Evolutionary conservation across 30 jellyfish, hydroid and myxozoan genomes (phyloP), one percentile per base, ranked within the genome.

Genomic region (Chironex yamaguchii): DNA sequence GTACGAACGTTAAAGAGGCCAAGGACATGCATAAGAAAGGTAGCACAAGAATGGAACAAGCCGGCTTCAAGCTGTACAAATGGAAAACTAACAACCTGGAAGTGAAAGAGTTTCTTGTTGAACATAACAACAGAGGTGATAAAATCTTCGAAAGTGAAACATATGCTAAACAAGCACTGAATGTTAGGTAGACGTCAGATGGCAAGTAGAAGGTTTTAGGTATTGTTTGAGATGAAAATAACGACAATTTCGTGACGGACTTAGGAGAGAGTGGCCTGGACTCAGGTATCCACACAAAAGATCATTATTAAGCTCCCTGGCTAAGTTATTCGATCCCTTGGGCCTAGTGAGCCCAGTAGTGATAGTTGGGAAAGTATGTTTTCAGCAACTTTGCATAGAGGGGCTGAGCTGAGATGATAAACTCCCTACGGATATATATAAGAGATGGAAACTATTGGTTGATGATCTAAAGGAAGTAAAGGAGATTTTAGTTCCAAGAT

Each of bases 391-490:
- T 34, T 71, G 76, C 36, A 71, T 24, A 36, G 36, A 71, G 26
- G 48, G 26, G 27, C 29, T 71, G 35, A 36, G 36, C 35, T 71
- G 79, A 73, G 77, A 71, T 42, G 85, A 71, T 34, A 42, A 71
- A 27, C 24, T n/a, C n/a, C n/a, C n/a, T n/a, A n/a, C n/a, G n/a
- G n/a, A n/a, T n/a, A n/a, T n/a, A n/a, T n/a, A n/a, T n/a, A n/a
- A n/a, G n/a, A n/a, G n/a, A n/a, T n/a, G n/a, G n/a, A n/a, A n/a
- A n/a, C n/a, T n/a, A n/a, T n/a, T n/a, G n/a, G n/a, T n/a, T n/a
- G n/a, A n/a, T n/a, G n/a, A n/a, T n/a, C n/a, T n/a, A n/a, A n/a
- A n/a, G n/a, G n/a, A n/a, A n/a, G n/a, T n/a, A n/a, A n/a, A n/a
- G n/a, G n/a, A n/a, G n/a, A n/a, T n/a, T n/a, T n/a, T n/a, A n/a